phyloP scores from a whole-genome alignment of 2,888 invertebrate species.

The Resseliella maxima region DNA sequence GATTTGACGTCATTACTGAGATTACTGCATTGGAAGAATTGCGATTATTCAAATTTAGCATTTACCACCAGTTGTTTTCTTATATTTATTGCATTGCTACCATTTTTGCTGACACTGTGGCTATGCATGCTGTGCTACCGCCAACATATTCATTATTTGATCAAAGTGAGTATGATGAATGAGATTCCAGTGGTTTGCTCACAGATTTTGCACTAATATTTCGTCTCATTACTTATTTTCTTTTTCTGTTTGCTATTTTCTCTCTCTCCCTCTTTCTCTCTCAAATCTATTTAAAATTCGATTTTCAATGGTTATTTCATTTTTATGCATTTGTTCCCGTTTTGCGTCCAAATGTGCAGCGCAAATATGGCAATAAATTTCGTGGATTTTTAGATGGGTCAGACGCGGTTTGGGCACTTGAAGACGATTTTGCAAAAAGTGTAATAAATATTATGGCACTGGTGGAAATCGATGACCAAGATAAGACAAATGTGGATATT shows the following conservation, averaged over 20 bases:
- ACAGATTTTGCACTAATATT: too few relatives aligned
- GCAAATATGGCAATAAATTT: slow-evolving; percentile 65
- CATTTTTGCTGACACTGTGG: slow-evolving; percentile 7
- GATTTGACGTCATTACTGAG: slow-evolving; percentile 7
- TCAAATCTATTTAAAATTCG: too few relatives aligned
- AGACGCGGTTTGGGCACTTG: slow-evolving; percentile 71
- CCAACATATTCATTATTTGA: slow-evolving; percentile 23
- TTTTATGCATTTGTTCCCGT: too few relatives aligned
- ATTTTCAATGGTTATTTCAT: too few relatives aligned
- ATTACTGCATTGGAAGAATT: slow-evolving; percentile 51
- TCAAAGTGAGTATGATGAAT: background rate
- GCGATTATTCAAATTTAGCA: background rate
- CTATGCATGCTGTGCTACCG: slow-evolving; percentile 14
- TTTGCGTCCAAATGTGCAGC: slow-evolving; percentile 4
- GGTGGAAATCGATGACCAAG: slow-evolving; percentile 67
- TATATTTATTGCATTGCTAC: slow-evolving; percentile 21
- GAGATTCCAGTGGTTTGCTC: too few relatives aligned
- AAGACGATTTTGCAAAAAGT: slow-evolving; percentile 68
- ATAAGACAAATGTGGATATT: slow-evolving; percentile 58
- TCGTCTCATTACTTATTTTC: background rate
- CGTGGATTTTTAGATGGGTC: slow-evolving; percentile 69
- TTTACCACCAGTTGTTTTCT: slow-evolving; percentile 31
- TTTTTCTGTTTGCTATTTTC: background rate
- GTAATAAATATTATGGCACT: slow-evolving; percentile 69
- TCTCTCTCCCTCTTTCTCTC: too few relatives aligned